These are phyloP conservation scores for Lithophane ornitopus DNA, from an alignment of 2,888 invertebrate species.

Conservation along the genomic window DNA sequence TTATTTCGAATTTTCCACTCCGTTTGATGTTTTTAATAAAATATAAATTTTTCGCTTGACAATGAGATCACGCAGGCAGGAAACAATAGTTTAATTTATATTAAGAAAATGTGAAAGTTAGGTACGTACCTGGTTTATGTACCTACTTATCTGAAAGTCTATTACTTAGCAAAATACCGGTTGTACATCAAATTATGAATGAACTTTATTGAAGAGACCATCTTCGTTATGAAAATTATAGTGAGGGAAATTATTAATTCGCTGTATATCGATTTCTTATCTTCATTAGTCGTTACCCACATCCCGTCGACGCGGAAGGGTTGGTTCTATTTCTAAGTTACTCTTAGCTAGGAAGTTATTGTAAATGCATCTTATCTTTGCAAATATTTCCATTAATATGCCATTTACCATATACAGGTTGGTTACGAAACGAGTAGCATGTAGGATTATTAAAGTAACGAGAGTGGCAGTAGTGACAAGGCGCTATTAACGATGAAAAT, in stretches of 20 bases:
- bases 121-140: constrained; percentile 2
- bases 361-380: constrained; percentile 17
- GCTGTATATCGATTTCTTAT: constrained; percentile 38
- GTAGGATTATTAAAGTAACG: constrained; percentile 18
- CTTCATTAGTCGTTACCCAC: constrained; percentile 18
- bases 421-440: constrained; percentile 9
- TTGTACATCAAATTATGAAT: constrained; percentile 9
- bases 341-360: constrained; percentile 31
- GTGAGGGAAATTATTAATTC: constrained; percentile 33
- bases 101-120: constrained; percentile 44
- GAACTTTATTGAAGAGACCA: constrained; percentile 3
- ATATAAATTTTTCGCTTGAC: constrained; percentile 19
- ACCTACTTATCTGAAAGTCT: constrained; percentile 5
- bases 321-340: constrained; percentile 17
- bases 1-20: constrained; percentile 45
- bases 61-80: constrained; percentile 27
- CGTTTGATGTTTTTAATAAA: constrained; percentile 47
- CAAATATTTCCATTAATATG: constrained; percentile 31
- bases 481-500: constrained; percentile 38
- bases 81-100: constrained; percentile 29
- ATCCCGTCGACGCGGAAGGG: constrained; percentile 26
- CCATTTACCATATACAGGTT: constrained; percentile 20
- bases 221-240: constrained; percentile 33
- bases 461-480: constrained; percentile 36
- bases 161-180: constrained; percentile 6